phyloP scores from a whole-genome alignment of 2,797 vertebrate genomes.

The Eulemur coronatus region DNA sequence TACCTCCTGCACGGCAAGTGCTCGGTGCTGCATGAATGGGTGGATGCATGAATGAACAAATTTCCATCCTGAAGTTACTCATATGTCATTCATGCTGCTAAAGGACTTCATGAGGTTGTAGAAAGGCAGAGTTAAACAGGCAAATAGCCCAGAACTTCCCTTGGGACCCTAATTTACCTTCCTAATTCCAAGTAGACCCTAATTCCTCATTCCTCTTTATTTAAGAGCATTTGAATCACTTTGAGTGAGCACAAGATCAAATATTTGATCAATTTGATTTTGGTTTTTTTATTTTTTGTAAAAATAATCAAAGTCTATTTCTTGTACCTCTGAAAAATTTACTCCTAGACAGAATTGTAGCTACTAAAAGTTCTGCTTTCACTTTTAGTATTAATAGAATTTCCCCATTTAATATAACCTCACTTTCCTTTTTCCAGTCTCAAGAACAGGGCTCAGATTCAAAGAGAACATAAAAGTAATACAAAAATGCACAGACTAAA shows the following conservation, averaged over 20 bases:
- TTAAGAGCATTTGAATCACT: not conserved
- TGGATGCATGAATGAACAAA: not conserved
- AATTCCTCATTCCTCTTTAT: not conserved
- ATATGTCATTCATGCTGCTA: not conserved
- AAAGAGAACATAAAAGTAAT: slow-evolving; percentile 24
- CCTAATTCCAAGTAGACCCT: not conserved
- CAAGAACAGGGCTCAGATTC: not conserved
- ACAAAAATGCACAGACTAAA: not conserved
- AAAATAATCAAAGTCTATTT: not conserved
- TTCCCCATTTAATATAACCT: not conserved
- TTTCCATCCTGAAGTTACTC: not conserved
- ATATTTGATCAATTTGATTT: not conserved
- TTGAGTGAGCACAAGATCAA: not conserved
- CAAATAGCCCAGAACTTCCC: not conserved
- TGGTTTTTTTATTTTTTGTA: not conserved
- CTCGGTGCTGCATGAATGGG: not conserved
- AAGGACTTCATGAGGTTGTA: not conserved
- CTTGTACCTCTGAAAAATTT: not conserved
- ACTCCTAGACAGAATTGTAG: not conserved
- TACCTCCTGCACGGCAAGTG: not conserved
- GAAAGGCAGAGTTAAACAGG: not conserved
- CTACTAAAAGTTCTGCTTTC: not conserved
- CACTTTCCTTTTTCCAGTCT: not conserved
- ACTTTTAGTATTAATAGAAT: not conserved
- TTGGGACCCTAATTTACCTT: not conserved